phyloP scores from a whole-genome alignment of 2,888 invertebrate genomes.

The Aphodius granarius region DNA sequence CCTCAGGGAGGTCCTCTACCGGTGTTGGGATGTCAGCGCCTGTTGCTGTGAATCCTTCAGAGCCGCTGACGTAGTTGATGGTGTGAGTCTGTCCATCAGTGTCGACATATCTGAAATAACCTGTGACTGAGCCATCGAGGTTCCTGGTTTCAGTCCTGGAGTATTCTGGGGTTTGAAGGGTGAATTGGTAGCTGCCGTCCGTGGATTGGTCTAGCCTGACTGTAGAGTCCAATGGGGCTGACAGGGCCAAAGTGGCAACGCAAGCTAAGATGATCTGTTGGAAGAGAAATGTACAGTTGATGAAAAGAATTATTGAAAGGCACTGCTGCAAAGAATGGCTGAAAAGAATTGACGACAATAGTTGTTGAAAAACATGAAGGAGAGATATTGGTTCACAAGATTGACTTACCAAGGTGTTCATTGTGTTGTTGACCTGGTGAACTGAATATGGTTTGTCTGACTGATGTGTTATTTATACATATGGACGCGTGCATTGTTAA shows the following conservation, averaged over 20 bases:
- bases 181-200: conserved; percentile 19
- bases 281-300: background rate
- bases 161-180: conserved; percentile 12
- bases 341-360: no score
- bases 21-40: conserved; percentile 19
- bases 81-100: conserved; percentile 59
- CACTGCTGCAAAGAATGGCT: no score
- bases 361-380: no score
- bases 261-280: conserved; percentile 17
- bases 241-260: conserved; percentile 18
- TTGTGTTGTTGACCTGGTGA: conserved; percentile 6
- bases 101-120: conserved; percentile 66
- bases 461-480: background rate
- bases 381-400: no score
- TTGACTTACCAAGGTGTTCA: conserved; percentile 21
- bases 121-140: conserved; percentile 66
- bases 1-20: conserved; percentile 21
- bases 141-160: conserved; percentile 63
- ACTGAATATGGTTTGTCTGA: background rate
- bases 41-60: conserved; percentile 19
- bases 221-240: conserved; percentile 3
- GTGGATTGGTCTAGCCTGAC: conserved; percentile 21
- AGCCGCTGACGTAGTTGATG: conserved; percentile 46
- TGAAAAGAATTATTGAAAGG: background rate
- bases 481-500: background rate